Percentiles rank a stretch among this genome's conserved stretches.
These are phyloP conservation scores for Rhabdomys dilectus DNA, from an alignment of 2,113 vertebrate species.

Conservation along the genomic window DNA sequence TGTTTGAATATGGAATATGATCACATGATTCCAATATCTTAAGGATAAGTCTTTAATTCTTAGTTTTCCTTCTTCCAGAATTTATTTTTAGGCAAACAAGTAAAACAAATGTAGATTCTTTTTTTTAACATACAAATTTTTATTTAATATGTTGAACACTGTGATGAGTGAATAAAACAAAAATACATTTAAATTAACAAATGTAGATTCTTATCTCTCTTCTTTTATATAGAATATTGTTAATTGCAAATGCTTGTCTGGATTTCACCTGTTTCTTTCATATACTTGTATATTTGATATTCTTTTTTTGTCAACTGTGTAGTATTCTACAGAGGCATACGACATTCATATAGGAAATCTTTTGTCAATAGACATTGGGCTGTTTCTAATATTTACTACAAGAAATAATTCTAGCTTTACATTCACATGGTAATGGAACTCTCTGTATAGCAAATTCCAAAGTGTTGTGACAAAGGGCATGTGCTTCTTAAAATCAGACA, in stretches of 20 bases:
- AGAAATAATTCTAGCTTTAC: neutral
- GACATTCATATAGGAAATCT: neutral
- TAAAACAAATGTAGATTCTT: neutral
- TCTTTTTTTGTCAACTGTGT: neutral
- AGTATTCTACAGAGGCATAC: neutral
- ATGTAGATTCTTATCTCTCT: neutral
- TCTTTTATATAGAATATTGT: neutral
- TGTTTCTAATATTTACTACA: neutral
- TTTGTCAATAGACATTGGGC: neutral
- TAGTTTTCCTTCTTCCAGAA: slow-evolving; percentile 32
- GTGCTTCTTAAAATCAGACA: neutral
- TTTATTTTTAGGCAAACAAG: neutral
- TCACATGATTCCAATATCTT: neutral
- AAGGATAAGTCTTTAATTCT: neutral
- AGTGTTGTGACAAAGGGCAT: neutral
- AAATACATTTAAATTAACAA: neutral
- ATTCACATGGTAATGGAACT: neutral
- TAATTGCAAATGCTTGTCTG: neutral
- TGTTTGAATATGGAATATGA: neutral
- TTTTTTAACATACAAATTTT: neutral
- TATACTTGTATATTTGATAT: neutral
- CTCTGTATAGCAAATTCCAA: neutral
- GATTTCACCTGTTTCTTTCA: neutral
- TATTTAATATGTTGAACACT: no score
- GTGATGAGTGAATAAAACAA: no score